A percentile compares a stretch with the other conserved stretches of the same genome.
Conservation (phyloP, 2,113 vertebrate genomes). For the Dipodomys stephensi region DNA sequence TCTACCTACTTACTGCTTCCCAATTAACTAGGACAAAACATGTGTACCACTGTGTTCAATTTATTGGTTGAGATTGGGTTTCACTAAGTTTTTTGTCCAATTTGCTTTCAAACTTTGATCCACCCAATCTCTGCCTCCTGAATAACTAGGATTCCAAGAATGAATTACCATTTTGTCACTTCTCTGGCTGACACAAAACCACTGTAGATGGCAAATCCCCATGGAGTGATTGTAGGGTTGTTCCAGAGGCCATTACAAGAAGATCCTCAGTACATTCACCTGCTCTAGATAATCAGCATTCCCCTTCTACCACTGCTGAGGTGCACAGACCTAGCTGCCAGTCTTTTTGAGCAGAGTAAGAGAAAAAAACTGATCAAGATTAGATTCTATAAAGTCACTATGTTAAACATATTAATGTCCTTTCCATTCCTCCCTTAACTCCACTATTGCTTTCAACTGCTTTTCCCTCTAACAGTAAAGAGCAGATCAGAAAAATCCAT, state of each 20-base stretch:
- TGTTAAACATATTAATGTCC: background rate
- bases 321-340: background rate
- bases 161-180: background rate
- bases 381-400: background rate
- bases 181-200: background rate
- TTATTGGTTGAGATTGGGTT: too few species aligned
- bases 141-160: too few species aligned
- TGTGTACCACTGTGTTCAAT: too few species aligned
- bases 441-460: background rate
- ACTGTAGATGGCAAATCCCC: background rate
- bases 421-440: too few species aligned
- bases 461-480: background rate
- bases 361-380: background rate
- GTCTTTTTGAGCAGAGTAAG: background rate
- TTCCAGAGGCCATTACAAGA: background rate
- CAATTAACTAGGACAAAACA: too few species aligned
- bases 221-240: background rate
- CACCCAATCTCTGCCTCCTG: too few species aligned
- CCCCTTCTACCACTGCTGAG: background rate
- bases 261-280: background rate
- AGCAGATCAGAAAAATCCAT: background rate
- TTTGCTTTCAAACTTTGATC: too few species aligned
- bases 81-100: too few species aligned
- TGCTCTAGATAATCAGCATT: background rate
- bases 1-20: too few species aligned